A percentile compares a stretch with the other conserved stretches of the same genome.
These are phyloP conservation scores for Carabus problematicus DNA, from an alignment of 2,888 invertebrate species.

Conservation along the genomic window DNA sequence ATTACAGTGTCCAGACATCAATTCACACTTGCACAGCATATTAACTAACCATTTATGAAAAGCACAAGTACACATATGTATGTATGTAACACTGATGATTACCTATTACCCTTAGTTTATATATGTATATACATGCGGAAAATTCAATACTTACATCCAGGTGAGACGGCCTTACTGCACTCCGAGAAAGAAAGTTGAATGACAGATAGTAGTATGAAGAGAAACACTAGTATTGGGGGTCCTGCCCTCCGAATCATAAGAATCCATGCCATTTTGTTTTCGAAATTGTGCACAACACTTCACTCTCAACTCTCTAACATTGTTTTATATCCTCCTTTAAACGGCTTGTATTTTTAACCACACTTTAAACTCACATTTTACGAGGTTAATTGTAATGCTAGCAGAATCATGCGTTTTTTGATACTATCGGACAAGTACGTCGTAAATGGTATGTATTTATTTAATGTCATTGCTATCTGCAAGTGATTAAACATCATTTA, in stretches of 20 bases:
- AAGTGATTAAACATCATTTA: slow-evolving; percentile 15
- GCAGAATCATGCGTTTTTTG: slow-evolving; percentile 1
- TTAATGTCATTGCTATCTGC: slow-evolving; percentile 31
- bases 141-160: slow-evolving; percentile 25
- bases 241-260: slow-evolving; percentile 18
- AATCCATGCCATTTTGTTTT: slow-evolving; percentile 35
- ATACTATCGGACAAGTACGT: slow-evolving; percentile 2
- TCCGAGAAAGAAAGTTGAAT: slow-evolving; percentile 6
- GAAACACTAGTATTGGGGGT: slow-evolving; percentile 10
- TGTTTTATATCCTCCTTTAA: slow-evolving; percentile 4
- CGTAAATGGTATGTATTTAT: slow-evolving; percentile 13
- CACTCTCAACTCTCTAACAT: slow-evolving; percentile 21
- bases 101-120: too few relatives aligned
- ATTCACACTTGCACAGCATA: slow-evolving; percentile 5
- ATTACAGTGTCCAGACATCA: slow-evolving; percentile 13
- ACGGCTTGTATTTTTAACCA: slow-evolving; percentile 1
- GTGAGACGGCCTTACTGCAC: slow-evolving; percentile 6
- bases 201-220: neutral
- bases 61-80: too few relatives aligned
- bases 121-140: neutral
- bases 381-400: slow-evolving; percentile 1
- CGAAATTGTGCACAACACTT: slow-evolving; percentile 27
- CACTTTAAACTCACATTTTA: slow-evolving; percentile 27
- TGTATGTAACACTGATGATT: too few relatives aligned
- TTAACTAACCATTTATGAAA: too few relatives aligned